phyloP scores from a whole-genome alignment of 2,888 invertebrate species.

The Odontocolon sp. region DNA sequence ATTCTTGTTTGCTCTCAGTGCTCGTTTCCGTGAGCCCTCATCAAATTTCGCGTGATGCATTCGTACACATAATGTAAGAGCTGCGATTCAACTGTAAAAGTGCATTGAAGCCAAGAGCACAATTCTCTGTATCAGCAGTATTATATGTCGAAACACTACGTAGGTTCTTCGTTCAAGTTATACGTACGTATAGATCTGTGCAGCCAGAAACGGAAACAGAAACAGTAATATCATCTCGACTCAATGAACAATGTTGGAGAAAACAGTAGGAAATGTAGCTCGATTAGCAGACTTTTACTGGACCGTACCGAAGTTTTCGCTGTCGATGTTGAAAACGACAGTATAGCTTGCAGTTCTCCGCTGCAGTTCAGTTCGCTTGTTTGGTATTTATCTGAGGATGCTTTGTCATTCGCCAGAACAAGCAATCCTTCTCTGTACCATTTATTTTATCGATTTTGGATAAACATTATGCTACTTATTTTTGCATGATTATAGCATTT shows the following conservation, averaged over 20 bases:
- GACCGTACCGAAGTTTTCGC: conserved; percentile 21
- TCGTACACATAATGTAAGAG: neutral
- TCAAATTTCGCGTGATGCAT: conserved; percentile 15
- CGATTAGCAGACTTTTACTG: conserved; percentile 5
- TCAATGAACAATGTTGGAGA: conserved; percentile 13
- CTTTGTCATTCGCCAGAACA: neutral
- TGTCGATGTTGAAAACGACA: conserved; percentile 30
- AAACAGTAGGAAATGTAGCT: conserved; percentile 7
- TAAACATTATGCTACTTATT: conserved; percentile 7
- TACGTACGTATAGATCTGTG: neutral
- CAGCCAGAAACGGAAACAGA: neutral
- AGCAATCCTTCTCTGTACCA: neutral
- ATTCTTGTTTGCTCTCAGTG: conserved; percentile 26
- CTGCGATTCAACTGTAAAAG: conserved; percentile 7
- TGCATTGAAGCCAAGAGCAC: conserved; percentile 17
- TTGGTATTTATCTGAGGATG: conserved; percentile 5
- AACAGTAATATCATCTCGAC: conserved; percentile 10
- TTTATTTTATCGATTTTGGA: neutral
- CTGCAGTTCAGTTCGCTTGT: neutral
- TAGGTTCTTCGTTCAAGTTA: neutral
- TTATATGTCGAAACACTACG: neutral
- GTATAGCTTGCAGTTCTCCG: conserved; percentile 1
- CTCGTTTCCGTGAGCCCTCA: conserved; percentile 5
- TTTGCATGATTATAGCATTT: neutral
- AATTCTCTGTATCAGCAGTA: conserved; percentile 20